A percentile compares a stretch with the other conserved stretches of the same genome.
phyloP scores from a whole-genome alignment of 2,888 invertebrate genomes.

The Mellilla xanthometata region DNA sequence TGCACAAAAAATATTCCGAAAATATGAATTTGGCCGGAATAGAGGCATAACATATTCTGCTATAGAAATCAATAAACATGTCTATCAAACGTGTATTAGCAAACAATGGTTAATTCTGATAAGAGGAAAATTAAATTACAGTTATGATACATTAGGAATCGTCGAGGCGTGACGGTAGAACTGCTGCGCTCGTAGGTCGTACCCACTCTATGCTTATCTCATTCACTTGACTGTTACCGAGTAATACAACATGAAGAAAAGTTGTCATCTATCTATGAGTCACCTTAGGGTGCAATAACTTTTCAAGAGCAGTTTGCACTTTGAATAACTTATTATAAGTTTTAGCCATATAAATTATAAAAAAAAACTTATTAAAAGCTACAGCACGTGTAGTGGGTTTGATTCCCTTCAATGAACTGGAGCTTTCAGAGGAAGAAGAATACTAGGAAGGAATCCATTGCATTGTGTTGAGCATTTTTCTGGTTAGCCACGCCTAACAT shows the following conservation, averaged over 20 bases:
- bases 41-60: slow-evolving; percentile 12
- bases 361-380: too few species aligned
- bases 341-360: too few species aligned
- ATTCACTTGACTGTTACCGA: not conserved
- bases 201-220: not conserved
- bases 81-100: slow-evolving; percentile 32
- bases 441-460: too few species aligned
- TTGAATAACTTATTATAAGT: too few species aligned
- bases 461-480: too few species aligned
- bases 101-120: slow-evolving; percentile 46
- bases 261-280: too few species aligned
- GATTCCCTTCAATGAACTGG: too few species aligned
- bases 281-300: too few species aligned
- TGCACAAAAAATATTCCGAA: slow-evolving; percentile 20
- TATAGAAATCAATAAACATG: slow-evolving; percentile 39
- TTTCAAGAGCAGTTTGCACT: too few species aligned
- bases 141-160: slow-evolving; percentile 38
- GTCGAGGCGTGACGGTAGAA: slow-evolving; percentile 35
- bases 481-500: too few species aligned
- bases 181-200: slow-evolving; percentile 6
- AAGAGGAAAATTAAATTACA: slow-evolving; percentile 43
- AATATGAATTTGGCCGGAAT: slow-evolving; percentile 12
- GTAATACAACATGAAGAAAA: not conserved
- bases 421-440: too few species aligned
- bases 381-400: too few species aligned